phyloP scores from a whole-genome alignment of 2,797 vertebrate species.

The Brotula barbata region DNA sequence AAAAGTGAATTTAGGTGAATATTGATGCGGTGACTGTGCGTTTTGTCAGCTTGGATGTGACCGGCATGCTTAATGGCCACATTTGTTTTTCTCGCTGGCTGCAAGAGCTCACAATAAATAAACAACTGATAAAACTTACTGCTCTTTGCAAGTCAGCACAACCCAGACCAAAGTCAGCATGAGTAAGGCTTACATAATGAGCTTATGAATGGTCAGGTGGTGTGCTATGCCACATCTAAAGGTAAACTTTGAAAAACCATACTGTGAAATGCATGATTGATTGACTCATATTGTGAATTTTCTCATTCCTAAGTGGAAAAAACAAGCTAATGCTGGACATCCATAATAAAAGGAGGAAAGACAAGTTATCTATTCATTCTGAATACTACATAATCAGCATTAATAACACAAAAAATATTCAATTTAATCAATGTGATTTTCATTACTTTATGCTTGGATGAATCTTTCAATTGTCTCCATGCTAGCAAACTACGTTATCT shows the following conservation, averaged over 20 bases:
- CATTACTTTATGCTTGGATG: no score
- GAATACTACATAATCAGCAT: no score
- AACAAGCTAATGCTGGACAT: no score
- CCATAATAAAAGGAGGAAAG: no score
- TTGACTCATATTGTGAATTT: not conserved
- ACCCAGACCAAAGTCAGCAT: constrained; percentile 21
- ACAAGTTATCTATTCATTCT: no score
- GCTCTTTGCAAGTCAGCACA: constrained; percentile 30
- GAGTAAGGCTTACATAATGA: constrained; percentile 33
- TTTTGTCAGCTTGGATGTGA: constrained; percentile 68
- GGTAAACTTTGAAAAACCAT: constrained; percentile 6
- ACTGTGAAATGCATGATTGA: not conserved
- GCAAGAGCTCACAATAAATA: constrained; percentile 15
- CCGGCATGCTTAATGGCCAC: constrained; percentile 43
- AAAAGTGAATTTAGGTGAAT: constrained; percentile 51
- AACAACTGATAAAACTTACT: constrained; percentile 34
- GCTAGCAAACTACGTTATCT: not conserved
- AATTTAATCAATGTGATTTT: no score
- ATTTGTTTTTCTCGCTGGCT: constrained; percentile 40
- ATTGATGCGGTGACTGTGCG: constrained; percentile 59
- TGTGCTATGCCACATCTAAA: not conserved
- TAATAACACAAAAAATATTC: no score
- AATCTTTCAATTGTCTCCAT: not conserved
- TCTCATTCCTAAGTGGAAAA: no score
- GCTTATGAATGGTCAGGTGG: constrained; percentile 15